Evolutionary conservation across 2,888 invertebrate species (phyloP).

Genomic region (Bombyx huttoni): DNA sequence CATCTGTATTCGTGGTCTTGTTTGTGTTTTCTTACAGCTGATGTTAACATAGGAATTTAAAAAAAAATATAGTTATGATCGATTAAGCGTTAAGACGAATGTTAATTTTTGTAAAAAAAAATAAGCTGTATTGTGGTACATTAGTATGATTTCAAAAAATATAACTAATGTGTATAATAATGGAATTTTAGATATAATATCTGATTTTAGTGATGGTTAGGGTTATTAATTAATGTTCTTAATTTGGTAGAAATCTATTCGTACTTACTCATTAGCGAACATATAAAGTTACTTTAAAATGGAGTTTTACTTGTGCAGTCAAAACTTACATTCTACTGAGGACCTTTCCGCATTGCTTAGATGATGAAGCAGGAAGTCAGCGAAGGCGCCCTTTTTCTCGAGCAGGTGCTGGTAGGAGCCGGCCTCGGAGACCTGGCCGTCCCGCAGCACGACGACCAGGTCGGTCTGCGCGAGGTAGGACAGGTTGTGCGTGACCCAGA

Average conservation of each 20-base stretch:
- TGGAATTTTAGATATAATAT: no score
- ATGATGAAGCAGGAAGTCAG: slow-evolving; percentile 87
- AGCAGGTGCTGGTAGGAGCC: slow-evolving; percentile 93
- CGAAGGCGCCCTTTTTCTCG: slow-evolving; percentile 86
- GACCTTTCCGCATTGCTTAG: slow-evolving; percentile 77
- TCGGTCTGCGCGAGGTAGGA: slow-evolving; percentile 93
- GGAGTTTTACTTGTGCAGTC: background rate
- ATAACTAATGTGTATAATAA: no score
- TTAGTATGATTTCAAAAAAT: no score
- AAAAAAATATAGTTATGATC: background rate
- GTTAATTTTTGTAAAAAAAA: no score
- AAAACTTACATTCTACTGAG: slow-evolving; percentile 46
- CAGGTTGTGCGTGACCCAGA: slow-evolving; percentile 90
- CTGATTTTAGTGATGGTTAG: no score
- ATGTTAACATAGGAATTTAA: slow-evolving; percentile 9
- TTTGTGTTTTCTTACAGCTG: slow-evolving; percentile 76
- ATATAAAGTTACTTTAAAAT: background rate
- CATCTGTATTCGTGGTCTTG: slow-evolving; percentile 79
- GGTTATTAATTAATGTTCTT: no score
- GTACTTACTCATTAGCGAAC: no score
- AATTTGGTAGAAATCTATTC: no score
- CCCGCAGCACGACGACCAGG: slow-evolving; percentile 89
- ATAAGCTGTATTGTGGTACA: no score
- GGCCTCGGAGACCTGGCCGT: slow-evolving; percentile 89
- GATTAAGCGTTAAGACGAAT: background rate